phyloP scores from a whole-genome alignment of 2,888 invertebrate species.

The Lithophane socia region DNA sequence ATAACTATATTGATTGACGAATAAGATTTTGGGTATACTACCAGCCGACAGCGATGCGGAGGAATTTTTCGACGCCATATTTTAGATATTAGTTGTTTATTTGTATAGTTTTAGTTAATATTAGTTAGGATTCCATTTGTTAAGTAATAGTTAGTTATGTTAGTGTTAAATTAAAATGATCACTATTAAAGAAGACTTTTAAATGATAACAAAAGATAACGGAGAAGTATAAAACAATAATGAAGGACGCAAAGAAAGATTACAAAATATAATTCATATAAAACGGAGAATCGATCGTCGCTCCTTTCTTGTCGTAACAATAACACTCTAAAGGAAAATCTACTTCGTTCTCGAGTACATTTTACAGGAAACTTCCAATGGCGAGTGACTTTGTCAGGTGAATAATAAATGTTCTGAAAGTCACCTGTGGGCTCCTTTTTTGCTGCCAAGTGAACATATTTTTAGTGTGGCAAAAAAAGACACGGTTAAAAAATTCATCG shows the following conservation, averaged over 20 bases:
- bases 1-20: neutral
- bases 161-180: no score
- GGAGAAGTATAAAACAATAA: slow-evolving; percentile 11
- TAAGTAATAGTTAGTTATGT: no score
- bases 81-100: no score
- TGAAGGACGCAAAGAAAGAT: slow-evolving; percentile 25
- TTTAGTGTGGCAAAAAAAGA: slow-evolving; percentile 27
- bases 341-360: slow-evolving; percentile 73
- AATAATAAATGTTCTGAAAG: slow-evolving; percentile 84
- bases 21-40: no score
- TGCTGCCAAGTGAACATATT: slow-evolving; percentile 62
- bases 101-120: no score
- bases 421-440: slow-evolving; percentile 77
- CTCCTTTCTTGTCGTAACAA: slow-evolving; percentile 74
- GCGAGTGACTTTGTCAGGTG: slow-evolving; percentile 83
- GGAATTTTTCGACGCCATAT: no score
- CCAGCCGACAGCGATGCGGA: no score
- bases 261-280: slow-evolving; percentile 41
- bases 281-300: slow-evolving; percentile 68
- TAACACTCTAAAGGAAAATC: slow-evolving; percentile 80
- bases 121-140: no score
- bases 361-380: slow-evolving; percentile 79
- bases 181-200: slow-evolving; percentile 16
- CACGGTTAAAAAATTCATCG: slow-evolving; percentile 17
- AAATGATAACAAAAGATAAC: slow-evolving; percentile 20